Evolutionary conservation across 2,797 vertebrate species (phyloP).

Genomic region (Glossophaga mutica): DNA sequence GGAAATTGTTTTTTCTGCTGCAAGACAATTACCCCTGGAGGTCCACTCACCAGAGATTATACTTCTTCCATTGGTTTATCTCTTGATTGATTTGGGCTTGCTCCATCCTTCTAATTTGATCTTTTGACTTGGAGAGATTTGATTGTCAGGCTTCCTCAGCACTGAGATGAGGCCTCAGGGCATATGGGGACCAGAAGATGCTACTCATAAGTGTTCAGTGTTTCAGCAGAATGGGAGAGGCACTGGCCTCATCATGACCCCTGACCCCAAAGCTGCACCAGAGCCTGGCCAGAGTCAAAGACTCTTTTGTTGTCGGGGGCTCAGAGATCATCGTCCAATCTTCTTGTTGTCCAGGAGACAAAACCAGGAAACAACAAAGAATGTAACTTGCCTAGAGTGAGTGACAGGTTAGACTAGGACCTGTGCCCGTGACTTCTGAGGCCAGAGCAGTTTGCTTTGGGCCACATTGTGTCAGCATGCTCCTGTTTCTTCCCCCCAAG

Average conservation of each 20-base stretch:
- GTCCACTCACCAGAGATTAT: not conserved
- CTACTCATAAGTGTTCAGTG: no score
- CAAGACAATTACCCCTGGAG: not conserved
- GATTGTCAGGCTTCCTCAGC: not conserved
- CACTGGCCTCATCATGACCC: not conserved
- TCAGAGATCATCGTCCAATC: not conserved
- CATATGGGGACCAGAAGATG: no score
- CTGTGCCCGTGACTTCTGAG: not conserved
- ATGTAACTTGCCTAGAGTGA: not conserved
- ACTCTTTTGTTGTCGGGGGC: not conserved
- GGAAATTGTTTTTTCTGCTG: not conserved
- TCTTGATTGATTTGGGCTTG: not conserved
- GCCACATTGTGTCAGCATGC: fast-evolving
- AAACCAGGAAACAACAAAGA: not conserved
- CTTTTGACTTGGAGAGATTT: not conserved
- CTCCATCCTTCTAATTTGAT: not conserved
- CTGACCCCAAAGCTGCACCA: not conserved
- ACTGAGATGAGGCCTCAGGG: not conserved
- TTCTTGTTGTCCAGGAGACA: not conserved
- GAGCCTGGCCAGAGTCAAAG: not conserved
- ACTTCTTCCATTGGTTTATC: not conserved
- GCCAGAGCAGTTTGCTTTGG: not conserved
- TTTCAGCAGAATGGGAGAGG: not conserved
- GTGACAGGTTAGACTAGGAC: not conserved
- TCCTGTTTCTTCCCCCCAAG: no score